Percentiles rank a stretch among this genome's conserved stretches.
phyloP scores from a whole-genome alignment of 2,797 vertebrate species.

The Urosaurus nigricauda region DNA sequence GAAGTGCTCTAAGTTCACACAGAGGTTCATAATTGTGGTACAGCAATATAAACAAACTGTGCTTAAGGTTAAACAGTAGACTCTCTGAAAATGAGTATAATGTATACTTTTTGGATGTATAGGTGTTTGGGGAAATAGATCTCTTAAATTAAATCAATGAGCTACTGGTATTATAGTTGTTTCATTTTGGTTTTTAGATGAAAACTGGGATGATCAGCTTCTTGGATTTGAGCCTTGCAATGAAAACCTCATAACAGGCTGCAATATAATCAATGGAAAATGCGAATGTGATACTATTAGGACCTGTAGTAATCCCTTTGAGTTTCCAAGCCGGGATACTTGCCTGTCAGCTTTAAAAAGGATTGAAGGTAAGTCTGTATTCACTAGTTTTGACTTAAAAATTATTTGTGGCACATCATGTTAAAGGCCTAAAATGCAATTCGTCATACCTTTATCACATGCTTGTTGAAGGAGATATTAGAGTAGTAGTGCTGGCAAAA shows the following conservation, averaged over 20 bases:
- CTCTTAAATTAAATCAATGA: conserved; percentile 48
- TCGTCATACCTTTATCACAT: conserved; percentile 25
- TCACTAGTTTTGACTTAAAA: conserved; percentile 39
- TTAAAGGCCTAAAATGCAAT: conserved; percentile 25
- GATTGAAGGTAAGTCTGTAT: conserved; percentile 87
- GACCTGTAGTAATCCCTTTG: conserved; percentile 91
- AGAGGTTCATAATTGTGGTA: neutral
- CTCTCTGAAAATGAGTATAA: neutral
- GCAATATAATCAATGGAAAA: conserved; percentile 92
- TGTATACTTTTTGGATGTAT: conserved; percentile 26
- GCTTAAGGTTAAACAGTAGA: neutral
- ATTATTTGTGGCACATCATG: conserved; percentile 20
- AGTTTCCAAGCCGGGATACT: conserved; percentile 87
- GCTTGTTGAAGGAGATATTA: neutral
- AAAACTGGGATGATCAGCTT: conserved; percentile 92
- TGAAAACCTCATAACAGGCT: conserved; percentile 91
- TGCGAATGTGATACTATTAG: conserved; percentile 90
- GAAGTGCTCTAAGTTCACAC: neutral
- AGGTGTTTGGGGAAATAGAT: conserved; percentile 20
- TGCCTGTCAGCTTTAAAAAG: conserved; percentile 86
- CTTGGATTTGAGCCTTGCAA: conserved; percentile 93
- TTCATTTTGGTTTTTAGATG: conserved; percentile 83
- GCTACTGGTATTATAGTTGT: conserved; percentile 56
- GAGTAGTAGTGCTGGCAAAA: conserved; percentile 11
- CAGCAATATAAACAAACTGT: neutral